phyloP scores from a whole-genome alignment of 2,113 vertebrate species.

The Puntigrus tetrazona region DNA sequence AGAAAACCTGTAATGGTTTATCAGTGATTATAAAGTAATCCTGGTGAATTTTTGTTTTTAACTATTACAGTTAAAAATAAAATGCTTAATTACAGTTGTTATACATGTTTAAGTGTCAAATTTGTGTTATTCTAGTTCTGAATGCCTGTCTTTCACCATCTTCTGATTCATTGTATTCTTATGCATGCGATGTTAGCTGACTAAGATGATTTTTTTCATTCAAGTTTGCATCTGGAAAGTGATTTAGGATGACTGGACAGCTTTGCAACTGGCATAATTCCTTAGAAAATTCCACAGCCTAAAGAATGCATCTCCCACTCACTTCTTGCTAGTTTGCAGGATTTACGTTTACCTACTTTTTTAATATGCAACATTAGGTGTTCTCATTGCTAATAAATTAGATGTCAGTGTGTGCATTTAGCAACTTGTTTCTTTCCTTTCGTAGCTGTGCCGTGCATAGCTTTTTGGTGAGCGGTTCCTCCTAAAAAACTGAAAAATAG shows the following conservation, averaged over 20 bases:
- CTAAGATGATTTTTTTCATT: not conserved
- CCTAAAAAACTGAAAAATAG: not conserved
- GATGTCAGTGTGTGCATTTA: not conserved
- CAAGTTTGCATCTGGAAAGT: not conserved
- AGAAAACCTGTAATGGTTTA: no score
- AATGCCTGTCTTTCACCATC: not conserved
- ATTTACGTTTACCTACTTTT: not conserved
- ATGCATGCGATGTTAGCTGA: not conserved
- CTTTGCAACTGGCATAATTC: not conserved
- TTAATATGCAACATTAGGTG: not conserved
- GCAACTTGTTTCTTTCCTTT: not conserved
- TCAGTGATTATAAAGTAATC: no score
- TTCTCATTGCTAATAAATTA: not conserved
- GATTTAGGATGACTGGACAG: not conserved
- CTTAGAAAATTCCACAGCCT: constrained; percentile 13
- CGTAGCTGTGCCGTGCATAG: not conserved
- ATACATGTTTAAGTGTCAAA: not conserved
- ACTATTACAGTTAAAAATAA: not conserved
- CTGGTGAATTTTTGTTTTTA: no score
- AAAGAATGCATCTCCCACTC: not conserved
- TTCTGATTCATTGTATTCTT: not conserved
- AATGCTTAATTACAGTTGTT: not conserved
- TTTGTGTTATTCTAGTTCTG: not conserved
- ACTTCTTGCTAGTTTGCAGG: not conserved
- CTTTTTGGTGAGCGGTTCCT: not conserved